Evolutionary conservation across 2,797 vertebrate species (phyloP), one percentile per base, ranked within the genome.

Genomic region (Xenopus petersii): DNA sequence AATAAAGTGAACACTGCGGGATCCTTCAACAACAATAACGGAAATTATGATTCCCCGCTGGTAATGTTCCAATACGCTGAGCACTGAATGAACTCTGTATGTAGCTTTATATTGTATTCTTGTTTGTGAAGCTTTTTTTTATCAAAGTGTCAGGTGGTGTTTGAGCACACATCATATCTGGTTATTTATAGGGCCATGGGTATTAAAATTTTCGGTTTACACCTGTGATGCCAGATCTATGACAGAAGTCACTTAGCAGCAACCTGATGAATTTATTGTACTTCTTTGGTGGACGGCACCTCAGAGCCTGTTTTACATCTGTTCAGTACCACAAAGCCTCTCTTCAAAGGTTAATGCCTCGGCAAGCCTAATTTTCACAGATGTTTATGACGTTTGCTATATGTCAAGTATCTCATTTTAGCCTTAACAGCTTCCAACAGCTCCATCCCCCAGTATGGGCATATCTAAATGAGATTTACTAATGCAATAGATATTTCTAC

Each of bases 261-360:
- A 64, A 8, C 66, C 36, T 36, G 1, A 15, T 13, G 26, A 68
- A 73, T 79, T 79, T 79, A 79, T 66, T 17, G 17, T 17, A 13
- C 47, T 10, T 49, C 42, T 49, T 74, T 55, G 48, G 15, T 17
- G 76, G 66, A 65, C 51, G 64, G 61, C 26, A 60, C 71, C 76
- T 78, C 33, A 15, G 65, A 60, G 61, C 42, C 76, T 70, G 42
- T 54, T 74, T 70, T 70, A 79, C 71, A 79, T 79, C 76, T 79
- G 76, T 74, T 79, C 55, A 54, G 21, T 60, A 61, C 58, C 61
- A 49, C 5, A 47, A 69, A 65, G 66, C 47, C 51, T 70, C 70
- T 61, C 61, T 64, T 49, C 76, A 79, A 79, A 79, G 76, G 76
- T 79, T 79, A 79, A 79, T 79, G 66, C 51, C 42, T 48, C 66